A percentile compares a stretch with the other conserved stretches of the same genome.
phyloP scores from a whole-genome alignment of 2,113 vertebrate species.

The Eubucco bourcierii region DNA sequence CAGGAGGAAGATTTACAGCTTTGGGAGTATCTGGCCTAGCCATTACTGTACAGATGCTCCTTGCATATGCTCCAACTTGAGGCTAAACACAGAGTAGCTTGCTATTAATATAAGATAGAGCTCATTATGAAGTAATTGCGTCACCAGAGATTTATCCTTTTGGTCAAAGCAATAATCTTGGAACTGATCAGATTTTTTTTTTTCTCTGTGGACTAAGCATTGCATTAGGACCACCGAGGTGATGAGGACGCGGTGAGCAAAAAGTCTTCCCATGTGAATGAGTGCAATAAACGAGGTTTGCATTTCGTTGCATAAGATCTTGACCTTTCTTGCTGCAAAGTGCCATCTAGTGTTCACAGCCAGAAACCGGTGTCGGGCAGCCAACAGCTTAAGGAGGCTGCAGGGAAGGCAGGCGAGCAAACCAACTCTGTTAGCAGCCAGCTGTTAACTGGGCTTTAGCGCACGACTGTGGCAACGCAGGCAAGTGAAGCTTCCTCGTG shows the following conservation, averaged over 20 bases:
- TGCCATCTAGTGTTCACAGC: constrained; percentile 73
- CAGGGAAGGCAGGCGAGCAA: not conserved
- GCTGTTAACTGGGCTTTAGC: not conserved
- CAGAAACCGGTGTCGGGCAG: not conserved
- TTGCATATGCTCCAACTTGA: not conserved
- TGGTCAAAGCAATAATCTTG: not conserved
- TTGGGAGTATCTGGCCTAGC: not conserved
- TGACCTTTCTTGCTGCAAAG: constrained; percentile 66
- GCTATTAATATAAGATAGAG: not conserved
- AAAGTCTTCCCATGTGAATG: not conserved
- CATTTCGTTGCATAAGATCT: not conserved
- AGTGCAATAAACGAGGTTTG: not conserved
- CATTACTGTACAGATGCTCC: not conserved
- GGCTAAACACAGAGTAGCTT: not conserved
- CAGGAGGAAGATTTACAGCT: not conserved
- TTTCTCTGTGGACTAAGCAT: not conserved
- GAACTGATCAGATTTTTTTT: not conserved
- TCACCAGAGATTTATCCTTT: not conserved
- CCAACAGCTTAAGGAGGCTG: not conserved
- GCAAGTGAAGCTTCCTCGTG: not conserved
- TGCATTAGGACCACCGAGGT: not conserved
- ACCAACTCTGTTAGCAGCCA: not conserved
- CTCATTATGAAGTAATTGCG: not conserved
- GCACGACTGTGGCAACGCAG: not conserved
- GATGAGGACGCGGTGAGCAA: not conserved